A percentile compares a stretch with the other conserved stretches of the same genome.
These are phyloP conservation scores for Hormiphora californensis DNA, from an alignment of 37 sponge, comb jelly and placozoan genomes.

Conservation along the genomic window DNA sequence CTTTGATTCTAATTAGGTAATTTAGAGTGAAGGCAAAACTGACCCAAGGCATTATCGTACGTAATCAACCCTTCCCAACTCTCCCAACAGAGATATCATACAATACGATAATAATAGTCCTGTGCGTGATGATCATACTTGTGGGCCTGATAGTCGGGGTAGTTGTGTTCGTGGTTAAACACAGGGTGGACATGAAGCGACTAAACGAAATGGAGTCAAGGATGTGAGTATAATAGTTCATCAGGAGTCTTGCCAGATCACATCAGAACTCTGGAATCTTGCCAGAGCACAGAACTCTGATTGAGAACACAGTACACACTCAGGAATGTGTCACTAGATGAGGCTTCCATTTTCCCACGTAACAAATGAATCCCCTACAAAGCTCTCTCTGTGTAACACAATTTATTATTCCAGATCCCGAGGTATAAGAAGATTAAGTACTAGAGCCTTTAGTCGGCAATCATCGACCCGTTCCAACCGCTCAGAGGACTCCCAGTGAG, in stretches of 20 bases:
- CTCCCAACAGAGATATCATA: neutral
- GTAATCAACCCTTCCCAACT: neutral
- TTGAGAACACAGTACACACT: too few relatives aligned
- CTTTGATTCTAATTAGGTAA: too few relatives aligned
- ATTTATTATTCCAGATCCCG: neutral
- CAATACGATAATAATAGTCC: constrained; percentile 46
- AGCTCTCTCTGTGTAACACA: neutral
- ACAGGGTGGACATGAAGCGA: constrained; percentile 19
- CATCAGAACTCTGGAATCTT: neutral
- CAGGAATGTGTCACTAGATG: neutral
- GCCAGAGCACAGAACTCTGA: too few relatives aligned
- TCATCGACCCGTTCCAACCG: neutral
- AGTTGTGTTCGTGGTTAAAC: constrained; percentile 21
- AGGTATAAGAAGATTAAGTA: constrained; percentile 12
- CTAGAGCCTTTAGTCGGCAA: neutral
- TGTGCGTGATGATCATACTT: constrained; percentile 6
- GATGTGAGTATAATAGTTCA: neutral
- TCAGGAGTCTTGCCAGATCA: neutral
- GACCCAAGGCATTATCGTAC: neutral
- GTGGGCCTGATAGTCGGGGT: constrained; percentile 1
- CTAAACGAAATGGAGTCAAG: neutral
- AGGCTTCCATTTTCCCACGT: neutral
- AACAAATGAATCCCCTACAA: neutral
- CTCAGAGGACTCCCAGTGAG: too few relatives aligned
- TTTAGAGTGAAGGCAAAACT: neutral